phyloP scores from a whole-genome alignment of 2,888 invertebrate genomes.

The Phengaris arion region DNA sequence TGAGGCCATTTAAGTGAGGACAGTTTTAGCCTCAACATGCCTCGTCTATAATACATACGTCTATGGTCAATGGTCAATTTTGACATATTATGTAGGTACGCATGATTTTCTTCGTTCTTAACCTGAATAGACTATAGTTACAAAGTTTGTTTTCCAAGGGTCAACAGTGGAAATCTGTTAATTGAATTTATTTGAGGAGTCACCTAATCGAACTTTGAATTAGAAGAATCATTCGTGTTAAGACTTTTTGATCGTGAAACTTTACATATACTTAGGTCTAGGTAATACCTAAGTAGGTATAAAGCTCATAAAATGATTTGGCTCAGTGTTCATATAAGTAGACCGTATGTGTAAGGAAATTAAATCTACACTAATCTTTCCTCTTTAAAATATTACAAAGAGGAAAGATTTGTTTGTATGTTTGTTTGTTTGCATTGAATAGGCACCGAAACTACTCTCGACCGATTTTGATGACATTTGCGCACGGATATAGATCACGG shows the following conservation, averaged over 20 bases:
- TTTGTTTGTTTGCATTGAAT: no score
- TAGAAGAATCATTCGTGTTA: background rate
- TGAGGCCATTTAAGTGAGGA: no score
- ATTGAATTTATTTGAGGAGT: background rate
- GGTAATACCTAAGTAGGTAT: background rate
- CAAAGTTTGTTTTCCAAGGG: background rate
- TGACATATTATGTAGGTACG: no score
- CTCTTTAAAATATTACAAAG: no score
- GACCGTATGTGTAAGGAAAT: background rate
- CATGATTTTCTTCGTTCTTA: no score
- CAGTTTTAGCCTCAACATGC: no score
- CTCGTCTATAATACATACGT: no score
- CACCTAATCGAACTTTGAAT: background rate
- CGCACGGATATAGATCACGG: no score
- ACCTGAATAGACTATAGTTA: background rate
- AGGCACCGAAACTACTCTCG: no score
- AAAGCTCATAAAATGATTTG: background rate
- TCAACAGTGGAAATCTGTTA: background rate
- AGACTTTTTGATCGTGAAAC: background rate
- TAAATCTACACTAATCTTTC: background rate
- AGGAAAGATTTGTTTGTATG: no score
- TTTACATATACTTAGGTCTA: background rate
- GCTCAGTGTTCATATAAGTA: background rate
- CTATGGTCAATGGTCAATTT: no score
- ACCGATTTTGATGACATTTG: no score